Conservation (phyloP, 2,888 invertebrate species). For the Cryptocephalus moraei region DNA sequence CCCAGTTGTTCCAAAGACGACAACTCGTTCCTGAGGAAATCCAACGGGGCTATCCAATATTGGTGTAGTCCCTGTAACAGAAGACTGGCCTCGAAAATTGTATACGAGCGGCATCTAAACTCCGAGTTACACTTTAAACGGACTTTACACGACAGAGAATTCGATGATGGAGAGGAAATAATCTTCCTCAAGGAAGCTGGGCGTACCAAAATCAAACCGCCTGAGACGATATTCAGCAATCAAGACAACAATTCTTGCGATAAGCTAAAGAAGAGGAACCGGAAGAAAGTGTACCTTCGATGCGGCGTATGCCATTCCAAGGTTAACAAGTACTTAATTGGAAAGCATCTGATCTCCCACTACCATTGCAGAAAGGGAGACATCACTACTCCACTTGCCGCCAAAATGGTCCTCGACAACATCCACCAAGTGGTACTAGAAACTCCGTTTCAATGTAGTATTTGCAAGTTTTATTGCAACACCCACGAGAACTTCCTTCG, state of each 20-base stretch:
- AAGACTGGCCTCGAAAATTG: slow-evolving; percentile 58
- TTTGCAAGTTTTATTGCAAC: slow-evolving; percentile 79
- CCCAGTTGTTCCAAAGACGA: slow-evolving; percentile 35
- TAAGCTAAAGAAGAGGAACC: slow-evolving; percentile 35
- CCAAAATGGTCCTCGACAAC: slow-evolving; percentile 61
- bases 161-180: slow-evolving; percentile 41
- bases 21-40: slow-evolving; percentile 31
- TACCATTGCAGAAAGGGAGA: slow-evolving; percentile 70
- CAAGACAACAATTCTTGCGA: slow-evolving; percentile 14
- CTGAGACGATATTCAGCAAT: slow-evolving; percentile 14
- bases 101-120: slow-evolving; percentile 67
- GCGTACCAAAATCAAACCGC: slow-evolving; percentile 18
- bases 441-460: slow-evolving; percentile 75
- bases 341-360: slow-evolving; percentile 78
- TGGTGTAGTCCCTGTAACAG: slow-evolving; percentile 78
- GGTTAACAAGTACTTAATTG: slow-evolving; percentile 58
- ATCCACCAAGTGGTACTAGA: slow-evolving; percentile 69
- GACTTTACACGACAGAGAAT: slow-evolving; percentile 55
- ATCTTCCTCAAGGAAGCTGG: slow-evolving; percentile 15
- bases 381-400: slow-evolving; percentile 45
- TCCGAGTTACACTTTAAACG: slow-evolving; percentile 63
- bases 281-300: slow-evolving; percentile 49
- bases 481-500: slow-evolving; percentile 57
- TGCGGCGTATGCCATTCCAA: slow-evolving; percentile 65
- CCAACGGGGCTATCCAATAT: slow-evolving; percentile 47